phyloP scores from a whole-genome alignment of 2,113 vertebrate species.

The Rana temporaria region DNA sequence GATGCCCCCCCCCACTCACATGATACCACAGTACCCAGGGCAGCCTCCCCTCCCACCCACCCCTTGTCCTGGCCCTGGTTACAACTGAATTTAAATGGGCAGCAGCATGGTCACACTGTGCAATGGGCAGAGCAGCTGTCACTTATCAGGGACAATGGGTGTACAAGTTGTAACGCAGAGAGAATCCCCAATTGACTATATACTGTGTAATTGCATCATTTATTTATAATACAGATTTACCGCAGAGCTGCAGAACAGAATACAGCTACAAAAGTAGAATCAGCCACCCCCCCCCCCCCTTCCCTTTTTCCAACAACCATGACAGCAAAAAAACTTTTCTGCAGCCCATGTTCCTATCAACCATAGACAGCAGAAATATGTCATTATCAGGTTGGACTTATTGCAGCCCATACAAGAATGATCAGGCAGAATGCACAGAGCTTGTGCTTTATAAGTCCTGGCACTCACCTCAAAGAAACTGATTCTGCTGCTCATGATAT shows the following conservation, averaged over 20 bases:
- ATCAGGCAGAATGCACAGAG: background rate
- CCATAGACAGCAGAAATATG: background rate
- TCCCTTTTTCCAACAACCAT: too few species aligned
- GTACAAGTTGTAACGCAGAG: background rate
- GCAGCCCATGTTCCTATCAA: background rate
- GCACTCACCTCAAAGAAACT: conserved; percentile 69
- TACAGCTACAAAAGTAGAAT: background rate
- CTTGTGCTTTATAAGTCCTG: background rate
- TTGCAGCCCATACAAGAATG: too few species aligned
- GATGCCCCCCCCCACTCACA: too few species aligned
- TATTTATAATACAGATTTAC: background rate
- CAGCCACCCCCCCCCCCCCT: too few species aligned
- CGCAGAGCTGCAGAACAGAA: background rate
- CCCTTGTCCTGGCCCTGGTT: too few species aligned
- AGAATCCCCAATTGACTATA: background rate
- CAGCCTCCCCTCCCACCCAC: too few species aligned
- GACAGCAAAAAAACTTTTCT: too few species aligned
- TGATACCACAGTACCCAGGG: too few species aligned
- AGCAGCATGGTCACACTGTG: too few species aligned
- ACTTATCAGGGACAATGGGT: background rate
- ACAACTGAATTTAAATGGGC: too few species aligned
- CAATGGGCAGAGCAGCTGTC: too few species aligned
- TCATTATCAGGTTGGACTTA: background rate
- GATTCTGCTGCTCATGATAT: conserved; percentile 65
- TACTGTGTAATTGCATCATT: too few species aligned